These are phyloP conservation scores for Phenganax marumi DNA, from an alignment of 92 coral and sea anemone genomes.

Conservation along the genomic window DNA sequence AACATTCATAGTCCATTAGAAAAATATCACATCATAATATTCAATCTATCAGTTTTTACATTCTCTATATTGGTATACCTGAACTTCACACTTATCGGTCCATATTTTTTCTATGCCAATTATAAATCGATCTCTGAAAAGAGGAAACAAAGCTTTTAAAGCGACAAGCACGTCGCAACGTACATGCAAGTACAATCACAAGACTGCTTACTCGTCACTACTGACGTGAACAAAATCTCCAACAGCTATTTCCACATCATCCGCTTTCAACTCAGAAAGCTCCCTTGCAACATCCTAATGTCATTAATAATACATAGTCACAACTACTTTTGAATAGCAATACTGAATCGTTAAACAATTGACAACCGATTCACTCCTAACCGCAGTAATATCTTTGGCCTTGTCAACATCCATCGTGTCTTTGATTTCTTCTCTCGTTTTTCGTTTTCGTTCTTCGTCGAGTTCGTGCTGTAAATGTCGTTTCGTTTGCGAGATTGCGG, in stretches of 20 bases:
- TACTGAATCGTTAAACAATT: background rate
- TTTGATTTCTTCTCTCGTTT: conserved; percentile 69
- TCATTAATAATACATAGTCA: conserved; percentile 25
- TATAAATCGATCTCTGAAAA: conserved; percentile 76
- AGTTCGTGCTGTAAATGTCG: conserved; percentile 80
- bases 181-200: background rate
- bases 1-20: too few relatives aligned
- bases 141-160: background rate
- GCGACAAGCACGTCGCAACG: background rate
- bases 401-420: conserved; percentile 65
- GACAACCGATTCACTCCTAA: conserved; percentile 6
- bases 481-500: conserved; percentile 83
- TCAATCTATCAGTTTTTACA: too few relatives aligned
- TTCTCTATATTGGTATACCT: conserved; percentile 49
- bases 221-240: conserved; percentile 88
- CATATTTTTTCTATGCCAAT: conserved; percentile 84
- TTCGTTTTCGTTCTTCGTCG: conserved; percentile 87
- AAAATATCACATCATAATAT: too few relatives aligned
- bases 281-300: background rate
- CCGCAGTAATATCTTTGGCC: conserved; percentile 44
- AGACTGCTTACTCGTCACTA: conserved; percentile 9
- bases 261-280: conserved; percentile 28
- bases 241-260: conserved; percentile 48
- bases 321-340: background rate
- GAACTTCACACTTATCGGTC: conserved; percentile 71